These are phyloP conservation scores for Volucella inanis DNA, from an alignment of 2,888 invertebrate species.

Conservation along the genomic window DNA sequence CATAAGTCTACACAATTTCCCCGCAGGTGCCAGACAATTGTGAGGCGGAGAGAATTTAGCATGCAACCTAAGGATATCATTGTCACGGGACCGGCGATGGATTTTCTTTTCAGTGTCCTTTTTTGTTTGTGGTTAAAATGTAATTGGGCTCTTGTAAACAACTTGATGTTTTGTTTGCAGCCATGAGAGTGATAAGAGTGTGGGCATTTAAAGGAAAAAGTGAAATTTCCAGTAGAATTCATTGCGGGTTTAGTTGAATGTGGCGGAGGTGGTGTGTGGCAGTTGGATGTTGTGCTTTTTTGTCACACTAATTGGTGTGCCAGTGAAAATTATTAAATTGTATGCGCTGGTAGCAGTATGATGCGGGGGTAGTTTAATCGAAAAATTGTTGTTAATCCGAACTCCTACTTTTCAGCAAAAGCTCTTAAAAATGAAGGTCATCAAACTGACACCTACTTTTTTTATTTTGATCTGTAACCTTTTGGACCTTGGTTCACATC, in stretches of 20 bases:
- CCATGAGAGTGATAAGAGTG: slow-evolving; percentile 39
- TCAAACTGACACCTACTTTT: too few species aligned
- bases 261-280: not conserved
- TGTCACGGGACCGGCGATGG: slow-evolving; percentile 14
- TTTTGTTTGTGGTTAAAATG: slow-evolving; percentile 42
- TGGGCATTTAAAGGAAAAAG: not conserved
- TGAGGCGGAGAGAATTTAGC: slow-evolving; percentile 22
- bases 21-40: slow-evolving; percentile 61
- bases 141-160: slow-evolving; percentile 64
- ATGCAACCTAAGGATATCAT: slow-evolving; percentile 13
- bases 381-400: too few species aligned
- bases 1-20: slow-evolving; percentile 33
- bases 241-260: slow-evolving; percentile 17
- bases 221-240: slow-evolving; percentile 30
- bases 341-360: not conserved
- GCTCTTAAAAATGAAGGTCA: too few species aligned
- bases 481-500: too few species aligned
- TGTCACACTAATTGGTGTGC: slow-evolving; percentile 19
- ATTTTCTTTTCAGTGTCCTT: slow-evolving; percentile 22
- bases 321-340: not conserved
- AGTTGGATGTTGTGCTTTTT: not conserved
- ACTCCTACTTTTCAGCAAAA: too few species aligned
- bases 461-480: too few species aligned
- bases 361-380: too few species aligned
- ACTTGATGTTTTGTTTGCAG: slow-evolving; percentile 44